Evolutionary conservation across 2,888 invertebrate species (phyloP).

Genomic region (Nymphalis c-album): DNA sequence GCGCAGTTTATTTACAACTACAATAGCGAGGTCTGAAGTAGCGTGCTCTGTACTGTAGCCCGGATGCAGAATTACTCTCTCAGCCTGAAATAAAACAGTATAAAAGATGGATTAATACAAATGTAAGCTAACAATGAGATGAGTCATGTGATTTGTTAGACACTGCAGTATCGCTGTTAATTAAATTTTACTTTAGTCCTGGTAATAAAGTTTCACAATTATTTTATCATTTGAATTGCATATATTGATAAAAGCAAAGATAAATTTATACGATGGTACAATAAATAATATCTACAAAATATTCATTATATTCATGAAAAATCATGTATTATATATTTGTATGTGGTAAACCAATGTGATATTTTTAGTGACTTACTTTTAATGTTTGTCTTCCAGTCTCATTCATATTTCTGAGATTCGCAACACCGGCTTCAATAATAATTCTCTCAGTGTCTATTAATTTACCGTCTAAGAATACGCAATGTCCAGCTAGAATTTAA

Average conservation of each 20-base stretch:
- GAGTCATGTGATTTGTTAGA: conserved; percentile 20
- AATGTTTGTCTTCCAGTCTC: conserved; percentile 58
- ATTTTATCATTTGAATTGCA: too few species aligned
- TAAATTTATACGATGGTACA: background rate
- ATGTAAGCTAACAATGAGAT: conserved; percentile 17
- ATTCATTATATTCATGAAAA: too few species aligned
- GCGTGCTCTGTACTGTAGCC: conserved; percentile 53
- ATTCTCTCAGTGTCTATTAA: conserved; percentile 50
- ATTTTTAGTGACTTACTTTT: conserved; percentile 47
- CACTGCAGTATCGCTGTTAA: conserved; percentile 16
- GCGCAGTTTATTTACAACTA: conserved; percentile 56
- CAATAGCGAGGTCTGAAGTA: conserved; percentile 69
- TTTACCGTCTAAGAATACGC: conserved; percentile 49
- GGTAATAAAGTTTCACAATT: background rate
- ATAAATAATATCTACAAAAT: background rate
- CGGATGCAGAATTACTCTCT: conserved; percentile 63
- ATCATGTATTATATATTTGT: too few species aligned
- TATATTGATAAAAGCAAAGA: background rate
- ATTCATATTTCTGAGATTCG: conserved; percentile 51
- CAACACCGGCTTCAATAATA: conserved; percentile 61
- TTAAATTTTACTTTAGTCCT: background rate
- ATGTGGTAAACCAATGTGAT: too few species aligned
- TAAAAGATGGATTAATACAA: conserved; percentile 31
- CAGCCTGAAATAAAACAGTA: conserved; percentile 53
- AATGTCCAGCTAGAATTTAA: conserved; percentile 66